Percentiles rank a stretch among this genome's conserved stretches.
Evolutionary conservation across 1,140 invertebrate species (phyloP).

Genomic region (Eriosoma lanigerum): DNA sequence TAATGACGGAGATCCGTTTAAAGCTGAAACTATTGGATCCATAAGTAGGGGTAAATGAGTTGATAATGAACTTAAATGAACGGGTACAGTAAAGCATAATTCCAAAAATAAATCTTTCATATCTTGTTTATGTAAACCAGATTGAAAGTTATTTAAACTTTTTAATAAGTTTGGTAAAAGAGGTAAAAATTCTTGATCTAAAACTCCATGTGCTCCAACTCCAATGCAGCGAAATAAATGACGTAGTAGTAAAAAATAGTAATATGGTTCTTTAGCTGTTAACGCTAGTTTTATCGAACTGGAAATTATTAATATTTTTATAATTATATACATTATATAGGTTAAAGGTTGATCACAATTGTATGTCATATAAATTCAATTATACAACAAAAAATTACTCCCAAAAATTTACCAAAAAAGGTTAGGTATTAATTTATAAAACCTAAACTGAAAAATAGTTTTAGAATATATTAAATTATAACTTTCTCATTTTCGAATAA

Average conservation of each 20-base stretch:
- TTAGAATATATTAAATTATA: no score
- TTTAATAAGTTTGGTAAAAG: slow-evolving; percentile 91
- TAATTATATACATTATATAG: background rate
- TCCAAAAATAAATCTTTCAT: slow-evolving; percentile 99
- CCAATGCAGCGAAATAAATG: slow-evolving; percentile 91
- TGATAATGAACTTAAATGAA: slow-evolving; percentile 90
- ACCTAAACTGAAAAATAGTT: no score
- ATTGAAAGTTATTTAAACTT: slow-evolving; percentile 92
- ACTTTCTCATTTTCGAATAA: no score
- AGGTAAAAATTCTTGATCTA: slow-evolving; percentile 98
- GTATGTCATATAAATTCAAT: no score
- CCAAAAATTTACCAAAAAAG: no score
- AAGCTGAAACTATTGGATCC: slow-evolving; percentile 95
- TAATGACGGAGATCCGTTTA: slow-evolving; percentile 95
- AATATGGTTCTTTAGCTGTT: slow-evolving; percentile 96
- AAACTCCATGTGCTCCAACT: slow-evolving; percentile 93
- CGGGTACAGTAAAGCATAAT: slow-evolving; percentile 95
- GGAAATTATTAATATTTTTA: slow-evolving; percentile 51
- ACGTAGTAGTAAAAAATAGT: slow-evolving; percentile 88
- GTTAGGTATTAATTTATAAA: no score
- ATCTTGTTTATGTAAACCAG: slow-evolving; percentile 94
- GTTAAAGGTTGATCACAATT: no score
- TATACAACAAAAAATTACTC: no score
- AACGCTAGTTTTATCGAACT: slow-evolving; percentile 96
- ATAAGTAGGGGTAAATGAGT: slow-evolving; percentile 98